Base-by-base conservation (phyloP, 2,888 invertebrate species). In the Torymus texanus region DNA sequence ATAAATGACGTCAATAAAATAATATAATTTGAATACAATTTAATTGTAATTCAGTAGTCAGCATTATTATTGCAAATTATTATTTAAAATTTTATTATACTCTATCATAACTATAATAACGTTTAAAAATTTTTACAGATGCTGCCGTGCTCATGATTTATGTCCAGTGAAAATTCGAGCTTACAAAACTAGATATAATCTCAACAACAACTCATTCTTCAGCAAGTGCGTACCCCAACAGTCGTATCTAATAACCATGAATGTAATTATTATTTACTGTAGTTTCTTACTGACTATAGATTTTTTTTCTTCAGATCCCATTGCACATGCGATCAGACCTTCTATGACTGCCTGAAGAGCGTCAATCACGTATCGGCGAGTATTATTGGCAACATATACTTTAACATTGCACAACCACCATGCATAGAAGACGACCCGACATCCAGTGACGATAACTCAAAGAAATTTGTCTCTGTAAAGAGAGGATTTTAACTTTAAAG, bases 101-200 rank as follows among this genome's bases (percentile, higher is more conserved):
- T 41, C 8, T 41, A 8, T 41, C 41, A 41, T 8, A 41, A 41
- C 10, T 41, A 41, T 41, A 41, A 41, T 41, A 41, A 41, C 8
- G 8, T 41, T 4, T 41, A 41, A 41, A 14, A 76, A 65, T 61
- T 55, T 67, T 78, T 80, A 2, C 86, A 91, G 91, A 84, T 98
- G 98, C 90, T 98, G 98, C 90, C 93, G 97, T 80, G 94, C 94
- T 16, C 98, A 98, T 89, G 97, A 98, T 91, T 92, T 97, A 72
- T 98, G 98, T 87, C 97, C 97, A 1, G 93, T 95, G 71, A 97
- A 97, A 90, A 92, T 95, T 62, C 91, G 92, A 24, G 94, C 94
- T 18, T 94, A 94, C 88, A 92, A 93, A 58, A 91, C 91, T 78
- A 93, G 95, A 84, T 97, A 97, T 91, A 95, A 96, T 88, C 92